Conservation (phyloP, 1,140 invertebrate species). For the Drosophila parabipectinata region DNA sequence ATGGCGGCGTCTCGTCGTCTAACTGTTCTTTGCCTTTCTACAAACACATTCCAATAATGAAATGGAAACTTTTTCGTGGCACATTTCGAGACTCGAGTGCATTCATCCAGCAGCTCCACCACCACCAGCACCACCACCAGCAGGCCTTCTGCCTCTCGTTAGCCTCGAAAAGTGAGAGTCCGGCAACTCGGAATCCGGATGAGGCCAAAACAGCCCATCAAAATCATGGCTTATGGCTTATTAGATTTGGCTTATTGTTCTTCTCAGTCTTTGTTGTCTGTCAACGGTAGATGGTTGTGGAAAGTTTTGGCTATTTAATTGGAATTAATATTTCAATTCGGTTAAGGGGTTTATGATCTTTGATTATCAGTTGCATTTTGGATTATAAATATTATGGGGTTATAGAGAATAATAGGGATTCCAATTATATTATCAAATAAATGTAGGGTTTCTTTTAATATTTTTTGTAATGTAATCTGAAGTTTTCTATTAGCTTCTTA, state of each 20-base stretch:
- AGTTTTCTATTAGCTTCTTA: too few species aligned
- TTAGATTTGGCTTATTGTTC: background rate
- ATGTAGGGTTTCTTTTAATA: too few species aligned
- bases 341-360: too few species aligned
- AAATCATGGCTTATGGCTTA: background rate
- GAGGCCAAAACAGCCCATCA: background rate
- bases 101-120: background rate
- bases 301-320: background rate
- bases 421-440: too few species aligned
- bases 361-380: too few species aligned
- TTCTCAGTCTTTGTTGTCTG: background rate
- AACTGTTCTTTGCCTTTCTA: conserved; percentile 80
- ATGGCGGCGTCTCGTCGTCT: conserved; percentile 41
- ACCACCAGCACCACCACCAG: too few species aligned
- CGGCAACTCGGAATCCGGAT: background rate
- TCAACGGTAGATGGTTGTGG: background rate
- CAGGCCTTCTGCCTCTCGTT: too few species aligned
- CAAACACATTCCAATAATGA: conserved; percentile 69
- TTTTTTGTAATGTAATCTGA: too few species aligned
- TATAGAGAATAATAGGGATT: too few species aligned
- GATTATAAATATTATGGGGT: too few species aligned
- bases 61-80: conserved; percentile 59
- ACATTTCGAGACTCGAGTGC: conserved; percentile 13
- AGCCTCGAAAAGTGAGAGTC: conserved; percentile 14
- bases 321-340: too few species aligned